Percentiles rank a stretch among this genome's conserved stretches.
These are phyloP conservation scores for Coryphaenoides rupestris DNA, from an alignment of 2,113 vertebrate genomes.

Conservation along the genomic window DNA sequence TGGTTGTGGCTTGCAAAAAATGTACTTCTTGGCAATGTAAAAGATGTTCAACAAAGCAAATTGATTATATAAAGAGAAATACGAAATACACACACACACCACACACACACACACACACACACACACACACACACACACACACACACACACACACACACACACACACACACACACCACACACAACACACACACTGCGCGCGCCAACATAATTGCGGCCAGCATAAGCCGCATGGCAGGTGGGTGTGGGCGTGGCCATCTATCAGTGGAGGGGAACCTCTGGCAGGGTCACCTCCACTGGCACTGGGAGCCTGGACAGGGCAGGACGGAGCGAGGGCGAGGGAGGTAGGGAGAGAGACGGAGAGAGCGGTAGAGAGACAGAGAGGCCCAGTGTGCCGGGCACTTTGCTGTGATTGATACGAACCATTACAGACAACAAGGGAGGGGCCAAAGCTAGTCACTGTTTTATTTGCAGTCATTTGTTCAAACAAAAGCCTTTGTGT, in stretches of 20 bases:
- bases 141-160: no score
- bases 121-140: slow-evolving; percentile 23
- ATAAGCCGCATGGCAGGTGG: slow-evolving; percentile 30
- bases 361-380: neutral
- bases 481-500: slow-evolving; percentile 43
- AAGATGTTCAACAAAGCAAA: no score
- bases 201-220: slow-evolving; percentile 61
- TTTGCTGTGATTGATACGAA: slow-evolving; percentile 66
- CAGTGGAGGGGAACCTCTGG: slow-evolving; percentile 56
- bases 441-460: slow-evolving; percentile 48
- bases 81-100: slow-evolving; percentile 18
- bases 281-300: slow-evolving; percentile 63
- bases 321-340: neutral
- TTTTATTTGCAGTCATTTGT: slow-evolving; percentile 61
- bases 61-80: neutral
- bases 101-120: no score
- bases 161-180: no score
- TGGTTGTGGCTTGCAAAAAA: no score
- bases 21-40: no score
- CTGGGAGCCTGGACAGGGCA: slow-evolving; percentile 44
- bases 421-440: slow-evolving; percentile 61
- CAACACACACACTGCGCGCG: no score
- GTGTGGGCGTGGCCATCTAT: slow-evolving; percentile 59
- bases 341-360: neutral
- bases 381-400: slow-evolving; percentile 37